These are phyloP conservation scores for Eumeta japonica DNA, from an alignment of 1,140 invertebrate genomes.

Conservation along the genomic window DNA sequence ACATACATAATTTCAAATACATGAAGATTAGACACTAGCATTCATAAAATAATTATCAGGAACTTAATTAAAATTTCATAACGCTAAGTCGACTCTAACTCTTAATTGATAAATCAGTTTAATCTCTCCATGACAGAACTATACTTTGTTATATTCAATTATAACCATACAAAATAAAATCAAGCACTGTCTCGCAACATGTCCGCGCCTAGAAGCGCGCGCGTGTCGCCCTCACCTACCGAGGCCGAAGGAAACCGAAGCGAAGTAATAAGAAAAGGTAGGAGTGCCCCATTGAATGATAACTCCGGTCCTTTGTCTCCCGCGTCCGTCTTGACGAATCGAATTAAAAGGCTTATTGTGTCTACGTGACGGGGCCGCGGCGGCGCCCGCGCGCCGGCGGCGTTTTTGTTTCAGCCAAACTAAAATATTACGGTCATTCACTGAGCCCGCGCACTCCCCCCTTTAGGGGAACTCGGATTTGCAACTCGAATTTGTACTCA, in stretches of 20 bases:
- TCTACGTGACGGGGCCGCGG: conserved; percentile 49
- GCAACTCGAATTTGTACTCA: conserved; percentile 57
- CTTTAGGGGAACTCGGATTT: conserved; percentile 25
- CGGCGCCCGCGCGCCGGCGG: conserved; percentile 20
- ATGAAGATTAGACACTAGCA: no score
- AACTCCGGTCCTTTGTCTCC: conserved; percentile 50
- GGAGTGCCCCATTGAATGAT: conserved; percentile 57
- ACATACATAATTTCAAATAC: no score
- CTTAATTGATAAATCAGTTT: no score
- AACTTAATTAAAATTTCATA: no score
- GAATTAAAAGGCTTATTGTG: conserved; percentile 59
- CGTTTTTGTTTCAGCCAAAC: conserved; percentile 54
- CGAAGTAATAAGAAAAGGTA: conserved; percentile 54
- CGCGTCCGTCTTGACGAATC: conserved; percentile 54
- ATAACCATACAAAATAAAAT: no score
- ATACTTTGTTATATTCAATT: no score
- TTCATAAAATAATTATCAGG: no score
- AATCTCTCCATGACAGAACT: no score
- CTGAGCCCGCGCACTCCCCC: conserved; percentile 31
- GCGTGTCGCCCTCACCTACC: background rate
- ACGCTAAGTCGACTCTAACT: no score
- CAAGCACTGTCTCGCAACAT: no score
- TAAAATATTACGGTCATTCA: conserved; percentile 58
- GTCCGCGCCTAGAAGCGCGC: no score
- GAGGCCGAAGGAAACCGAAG: conserved; percentile 34